These are phyloP conservation scores for Leptestheria dahalacensis DNA, from an alignment of 1,140 invertebrate species.

Conservation along the genomic window DNA sequence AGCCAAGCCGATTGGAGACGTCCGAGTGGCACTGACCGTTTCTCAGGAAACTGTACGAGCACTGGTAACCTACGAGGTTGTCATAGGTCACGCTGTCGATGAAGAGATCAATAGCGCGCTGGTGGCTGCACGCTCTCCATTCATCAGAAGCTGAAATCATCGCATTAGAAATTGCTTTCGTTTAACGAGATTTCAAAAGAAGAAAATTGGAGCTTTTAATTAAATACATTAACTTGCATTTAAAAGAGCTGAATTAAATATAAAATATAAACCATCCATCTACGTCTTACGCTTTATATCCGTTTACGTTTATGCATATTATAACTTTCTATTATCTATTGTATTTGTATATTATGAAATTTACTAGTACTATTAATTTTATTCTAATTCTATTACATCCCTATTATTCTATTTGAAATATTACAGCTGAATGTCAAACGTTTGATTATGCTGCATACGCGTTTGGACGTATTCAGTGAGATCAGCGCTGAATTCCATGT, in stretches of 20 bases:
- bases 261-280: too few relatives aligned
- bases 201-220: background rate
- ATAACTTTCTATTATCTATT: too few relatives aligned
- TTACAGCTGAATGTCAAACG: background rate
- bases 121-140: conserved; percentile 25
- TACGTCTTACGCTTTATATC: too few relatives aligned
- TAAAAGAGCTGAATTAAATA: too few relatives aligned
- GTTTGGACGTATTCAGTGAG: background rate
- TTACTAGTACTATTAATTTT: too few relatives aligned
- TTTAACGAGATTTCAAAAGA: background rate
- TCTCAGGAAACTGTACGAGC: background rate
- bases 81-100: conserved; percentile 19
- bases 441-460: background rate
- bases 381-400: background rate
- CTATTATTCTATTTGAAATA: background rate
- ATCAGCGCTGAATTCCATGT: background rate
- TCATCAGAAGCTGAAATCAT: too few relatives aligned
- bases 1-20: background rate
- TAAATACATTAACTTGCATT: too few relatives aligned
- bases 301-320: too few relatives aligned
- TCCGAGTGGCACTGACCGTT: background rate
- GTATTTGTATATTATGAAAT: too few relatives aligned
- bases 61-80: background rate
- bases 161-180: background rate
- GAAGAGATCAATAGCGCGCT: conserved; percentile 27